Evolutionary conservation across 2,888 invertebrate species (phyloP), one percentile per base, ranked within the genome.

Genomic region (Choreutis nemorana): DNA sequence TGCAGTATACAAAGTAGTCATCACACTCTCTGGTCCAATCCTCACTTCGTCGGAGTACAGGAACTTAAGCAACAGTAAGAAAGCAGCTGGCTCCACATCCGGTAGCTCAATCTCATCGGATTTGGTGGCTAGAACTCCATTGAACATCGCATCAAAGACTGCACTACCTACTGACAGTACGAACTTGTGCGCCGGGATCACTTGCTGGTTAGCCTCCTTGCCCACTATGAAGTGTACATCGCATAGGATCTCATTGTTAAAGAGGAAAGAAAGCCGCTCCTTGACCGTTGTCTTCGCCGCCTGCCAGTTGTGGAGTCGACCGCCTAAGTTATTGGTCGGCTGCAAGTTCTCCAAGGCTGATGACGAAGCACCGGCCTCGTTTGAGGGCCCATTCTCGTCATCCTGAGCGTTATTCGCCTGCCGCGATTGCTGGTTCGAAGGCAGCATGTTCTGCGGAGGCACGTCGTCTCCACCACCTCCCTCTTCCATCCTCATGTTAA

Each of bases 61-160:
- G 61, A 86, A 87, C 57, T 81, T 83, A 22, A 92, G 71, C 29
- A 92, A 78, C 36, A 89, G 87, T 23, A 89, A 61, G 55, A 93
- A 92, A 1, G 91, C 90, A 4, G 87, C 85, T 0, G 91, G 90
- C 50, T 93, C 92, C 1, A 92, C 89, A 59, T 93, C 92, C 1
- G 91, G 90, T 28, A 92, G 70, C 52, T 90, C 90, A 28, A 92
- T 86, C 45, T 90, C 87, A 32, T 85, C 82, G 27, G 85, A 83
- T 33, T 83, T 80, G 0, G 86, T 85, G 1, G 87, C 86, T 46
- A 89, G 61, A 1, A 86, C 86, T 15, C 91, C 90, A 52, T 90
- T 90, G 50, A 93, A 92, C 87, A 92, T 89, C 4, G 90, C 90
- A 60, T 92, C 91, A 55, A 93, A 93, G 2, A 93, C 92, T 0